These are phyloP conservation scores for Osmerus mordax DNA, from an alignment of 2,113 vertebrate species.

Conservation along the genomic window DNA sequence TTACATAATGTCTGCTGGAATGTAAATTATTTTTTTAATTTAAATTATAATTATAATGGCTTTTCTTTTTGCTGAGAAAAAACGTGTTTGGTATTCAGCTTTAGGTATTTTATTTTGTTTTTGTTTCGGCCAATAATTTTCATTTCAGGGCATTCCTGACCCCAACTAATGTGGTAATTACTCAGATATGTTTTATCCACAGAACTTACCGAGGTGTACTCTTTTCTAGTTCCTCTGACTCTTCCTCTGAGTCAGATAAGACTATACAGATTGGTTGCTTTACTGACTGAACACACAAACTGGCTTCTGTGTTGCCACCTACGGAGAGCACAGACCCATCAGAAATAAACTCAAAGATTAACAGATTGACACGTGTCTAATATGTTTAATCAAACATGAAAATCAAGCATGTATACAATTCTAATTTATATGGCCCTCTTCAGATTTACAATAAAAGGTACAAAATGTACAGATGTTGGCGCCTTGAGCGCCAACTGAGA, in stretches of 20 bases:
- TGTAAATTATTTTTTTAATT: too few species aligned
- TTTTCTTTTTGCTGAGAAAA: too few species aligned
- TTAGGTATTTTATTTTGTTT: too few species aligned
- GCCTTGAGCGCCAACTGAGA: background rate
- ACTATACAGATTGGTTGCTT: accelerated
- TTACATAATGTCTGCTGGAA: too few species aligned
- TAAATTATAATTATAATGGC: too few species aligned
- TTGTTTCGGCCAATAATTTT: too few species aligned
- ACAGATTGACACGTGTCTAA: too few species aligned
- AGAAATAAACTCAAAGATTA: background rate
- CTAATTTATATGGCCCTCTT: too few species aligned
- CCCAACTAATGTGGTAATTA: background rate
- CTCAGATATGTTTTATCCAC: background rate
- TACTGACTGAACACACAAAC: slow-evolving; percentile 39
- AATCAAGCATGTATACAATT: too few species aligned
- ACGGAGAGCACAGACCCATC: background rate
- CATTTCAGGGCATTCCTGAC: too few species aligned
- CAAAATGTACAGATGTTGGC: background rate
- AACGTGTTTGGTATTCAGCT: too few species aligned
- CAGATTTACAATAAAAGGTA: background rate
- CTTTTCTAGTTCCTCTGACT: slow-evolving; percentile 30
- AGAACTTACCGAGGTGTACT: slow-evolving; percentile 37
- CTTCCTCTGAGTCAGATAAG: slow-evolving; percentile 65
- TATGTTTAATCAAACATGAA: too few species aligned
- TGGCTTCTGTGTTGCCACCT: slow-evolving; percentile 36